phyloP scores from a whole-genome alignment of 2,113 vertebrate genomes.

The Corapipo altera region DNA sequence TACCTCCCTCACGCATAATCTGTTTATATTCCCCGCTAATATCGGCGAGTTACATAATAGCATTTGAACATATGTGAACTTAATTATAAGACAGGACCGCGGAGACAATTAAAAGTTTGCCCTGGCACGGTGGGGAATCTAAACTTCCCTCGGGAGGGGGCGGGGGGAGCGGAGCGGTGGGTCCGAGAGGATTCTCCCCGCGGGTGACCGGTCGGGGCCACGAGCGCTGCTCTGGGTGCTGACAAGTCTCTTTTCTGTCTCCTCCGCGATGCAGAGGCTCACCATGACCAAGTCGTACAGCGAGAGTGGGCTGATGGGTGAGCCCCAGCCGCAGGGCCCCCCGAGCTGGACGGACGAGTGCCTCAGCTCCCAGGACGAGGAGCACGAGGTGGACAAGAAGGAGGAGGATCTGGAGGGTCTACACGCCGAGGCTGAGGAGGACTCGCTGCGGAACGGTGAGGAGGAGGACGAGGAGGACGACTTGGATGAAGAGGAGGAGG shows the following conservation, averaged over 20 bases:
- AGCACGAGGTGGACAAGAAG: conserved; percentile 79
- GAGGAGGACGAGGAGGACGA: conserved; percentile 79
- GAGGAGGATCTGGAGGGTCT: conserved; percentile 65
- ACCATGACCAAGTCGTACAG: conserved; percentile 93
- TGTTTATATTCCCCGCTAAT: conserved; percentile 17
- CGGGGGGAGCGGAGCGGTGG: no score
- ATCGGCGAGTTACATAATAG: conserved; percentile 63
- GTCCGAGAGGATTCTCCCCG: not conserved
- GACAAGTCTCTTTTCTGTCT: conserved; percentile 2
- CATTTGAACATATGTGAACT: conserved; percentile 5
- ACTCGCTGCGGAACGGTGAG: conserved; percentile 61
- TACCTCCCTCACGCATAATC: conserved; percentile 42
- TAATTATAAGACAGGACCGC: not conserved
- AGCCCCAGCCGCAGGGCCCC: conserved; percentile 79
- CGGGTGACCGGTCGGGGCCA: not conserved
- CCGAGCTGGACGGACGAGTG: conserved; percentile 82
- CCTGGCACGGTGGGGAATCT: not conserved
- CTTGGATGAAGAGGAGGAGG: conserved; percentile 85
- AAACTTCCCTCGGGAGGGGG: not conserved
- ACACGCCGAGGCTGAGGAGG: conserved; percentile 65
- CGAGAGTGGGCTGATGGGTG: conserved; percentile 83
- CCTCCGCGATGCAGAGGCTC: conserved; percentile 67
- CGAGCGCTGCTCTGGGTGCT: not conserved
- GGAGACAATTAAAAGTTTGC: conserved; percentile 8
- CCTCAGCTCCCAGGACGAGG: conserved; percentile 82